Evolutionary conservation across 2,113 vertebrate genomes (phyloP).

Genomic region (Centropus bengalensis): DNA sequence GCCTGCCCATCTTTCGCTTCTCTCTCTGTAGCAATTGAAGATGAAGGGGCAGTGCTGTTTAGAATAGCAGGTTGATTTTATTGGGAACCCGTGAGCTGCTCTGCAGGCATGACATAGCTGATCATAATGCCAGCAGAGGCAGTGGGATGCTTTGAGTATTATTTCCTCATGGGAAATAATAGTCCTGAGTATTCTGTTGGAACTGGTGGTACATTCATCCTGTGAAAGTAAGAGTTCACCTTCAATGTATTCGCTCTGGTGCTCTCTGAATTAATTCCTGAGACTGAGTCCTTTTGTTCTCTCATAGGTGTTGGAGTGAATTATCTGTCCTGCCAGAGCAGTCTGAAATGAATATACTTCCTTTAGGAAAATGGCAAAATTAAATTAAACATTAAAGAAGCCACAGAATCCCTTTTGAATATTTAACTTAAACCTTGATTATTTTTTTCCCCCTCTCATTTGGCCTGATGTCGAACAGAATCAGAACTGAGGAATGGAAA

Average conservation of each 20-base stretch:
- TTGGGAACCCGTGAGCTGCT: background rate
- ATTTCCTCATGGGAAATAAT: background rate
- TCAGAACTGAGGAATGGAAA: background rate
- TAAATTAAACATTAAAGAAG: conserved; percentile 34
- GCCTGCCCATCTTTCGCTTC: rapidly evolving
- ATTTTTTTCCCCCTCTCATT: background rate
- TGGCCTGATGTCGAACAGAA: background rate
- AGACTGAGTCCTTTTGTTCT: background rate
- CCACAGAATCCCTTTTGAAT: conserved; percentile 4
- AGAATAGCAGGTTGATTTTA: background rate
- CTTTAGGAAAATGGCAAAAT: background rate
- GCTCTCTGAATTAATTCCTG: background rate
- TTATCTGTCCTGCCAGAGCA: conserved; percentile 5
- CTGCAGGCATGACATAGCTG: background rate
- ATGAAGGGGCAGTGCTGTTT: background rate
- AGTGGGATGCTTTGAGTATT: background rate
- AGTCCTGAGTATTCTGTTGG: background rate
- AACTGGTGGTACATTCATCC: background rate
- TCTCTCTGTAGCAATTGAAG: background rate
- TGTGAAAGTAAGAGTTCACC: background rate
- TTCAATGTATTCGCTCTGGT: background rate
- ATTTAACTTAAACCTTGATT: background rate
- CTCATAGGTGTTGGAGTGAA: background rate
- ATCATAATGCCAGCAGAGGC: background rate
- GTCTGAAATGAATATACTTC: background rate